phyloP scores from a whole-genome alignment of 1,140 invertebrate genomes.

The Thaumatotibia leucotreta region DNA sequence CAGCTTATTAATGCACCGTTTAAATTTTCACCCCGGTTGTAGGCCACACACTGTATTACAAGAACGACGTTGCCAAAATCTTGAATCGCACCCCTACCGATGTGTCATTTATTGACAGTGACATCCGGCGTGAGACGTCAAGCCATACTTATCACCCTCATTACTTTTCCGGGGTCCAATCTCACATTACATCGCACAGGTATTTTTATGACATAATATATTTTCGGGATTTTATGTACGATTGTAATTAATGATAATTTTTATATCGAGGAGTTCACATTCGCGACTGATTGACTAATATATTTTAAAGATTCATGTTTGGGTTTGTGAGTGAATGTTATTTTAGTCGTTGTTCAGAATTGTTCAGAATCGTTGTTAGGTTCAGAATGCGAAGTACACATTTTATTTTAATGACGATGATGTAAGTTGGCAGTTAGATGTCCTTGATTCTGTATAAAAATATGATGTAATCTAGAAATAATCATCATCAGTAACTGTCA shows the following conservation, averaged over 20 bases:
- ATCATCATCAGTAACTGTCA: too few relatives aligned
- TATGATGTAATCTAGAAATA: not conserved
- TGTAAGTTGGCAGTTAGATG: not conserved
- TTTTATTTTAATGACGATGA: not conserved
- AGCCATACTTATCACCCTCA: conserved; percentile 2
- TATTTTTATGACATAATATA: not conserved
- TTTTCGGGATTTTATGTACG: not conserved
- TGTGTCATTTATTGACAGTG: not conserved
- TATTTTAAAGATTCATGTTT: not conserved
- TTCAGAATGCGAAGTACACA: not conserved
- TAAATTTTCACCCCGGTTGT: too few relatives aligned
- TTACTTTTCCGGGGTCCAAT: conserved; percentile 1
- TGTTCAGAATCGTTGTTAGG: too few relatives aligned
- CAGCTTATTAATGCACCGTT: too few relatives aligned
- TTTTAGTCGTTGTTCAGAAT: too few relatives aligned
- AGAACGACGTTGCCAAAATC: too few relatives aligned
- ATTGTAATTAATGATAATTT: not conserved
- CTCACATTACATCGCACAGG: not conserved
- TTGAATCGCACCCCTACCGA: not conserved
- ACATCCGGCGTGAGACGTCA: not conserved
- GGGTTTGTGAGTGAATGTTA: not conserved
- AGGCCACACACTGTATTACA: too few relatives aligned
- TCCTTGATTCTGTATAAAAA: not conserved
- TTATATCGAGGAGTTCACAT: not conserved
- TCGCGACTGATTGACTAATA: not conserved